Percentiles rank a stretch among this genome's conserved stretches.
Evolutionary conservation across 2,888 invertebrate species (phyloP).

Genomic region (Cremastobaeus sp.): DNA sequence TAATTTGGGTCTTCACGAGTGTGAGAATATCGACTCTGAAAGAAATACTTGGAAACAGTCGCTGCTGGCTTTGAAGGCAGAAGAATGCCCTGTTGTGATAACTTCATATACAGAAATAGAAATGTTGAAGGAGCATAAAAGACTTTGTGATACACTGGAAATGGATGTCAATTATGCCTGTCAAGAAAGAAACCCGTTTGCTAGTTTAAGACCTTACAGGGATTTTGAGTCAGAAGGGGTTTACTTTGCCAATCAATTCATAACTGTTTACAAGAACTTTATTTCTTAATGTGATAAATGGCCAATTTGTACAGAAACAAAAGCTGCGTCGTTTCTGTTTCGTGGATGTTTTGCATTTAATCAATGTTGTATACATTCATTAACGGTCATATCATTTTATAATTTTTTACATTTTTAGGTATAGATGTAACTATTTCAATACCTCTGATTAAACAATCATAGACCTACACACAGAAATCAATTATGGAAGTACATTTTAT

Average conservation of each 20-base stretch:
- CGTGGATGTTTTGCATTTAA: too few species aligned
- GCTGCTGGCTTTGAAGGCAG: conserved; percentile 62
- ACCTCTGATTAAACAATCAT: too few species aligned
- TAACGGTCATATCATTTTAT: too few species aligned
- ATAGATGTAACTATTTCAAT: too few species aligned
- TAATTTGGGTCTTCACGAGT: conserved; percentile 71
- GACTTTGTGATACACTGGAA: conserved; percentile 63
- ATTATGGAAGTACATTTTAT: too few species aligned
- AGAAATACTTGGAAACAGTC: conserved; percentile 69
- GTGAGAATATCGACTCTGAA: conserved; percentile 62
- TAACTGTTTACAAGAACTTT: conserved; percentile 67
- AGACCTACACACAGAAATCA: too few species aligned
- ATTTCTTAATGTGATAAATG: conserved; percentile 26
- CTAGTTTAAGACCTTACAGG: conserved; percentile 69
- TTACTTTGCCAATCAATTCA: conserved; percentile 71
- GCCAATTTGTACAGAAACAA: too few species aligned
- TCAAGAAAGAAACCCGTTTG: conserved; percentile 67
- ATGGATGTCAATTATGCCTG: conserved; percentile 52
- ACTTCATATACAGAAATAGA: conserved; percentile 69
- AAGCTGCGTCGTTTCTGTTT: too few species aligned
- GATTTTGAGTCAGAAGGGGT: conserved; percentile 70
- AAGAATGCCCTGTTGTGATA: conserved; percentile 68
- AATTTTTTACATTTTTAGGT: too few species aligned
- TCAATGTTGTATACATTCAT: too few species aligned
- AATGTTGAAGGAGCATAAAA: conserved; percentile 65